Evolutionary conservation across 2,113 vertebrate genomes (phyloP), one percentile per base, ranked within the genome.

Genomic region (Phrynocephalus versicolor): DNA sequence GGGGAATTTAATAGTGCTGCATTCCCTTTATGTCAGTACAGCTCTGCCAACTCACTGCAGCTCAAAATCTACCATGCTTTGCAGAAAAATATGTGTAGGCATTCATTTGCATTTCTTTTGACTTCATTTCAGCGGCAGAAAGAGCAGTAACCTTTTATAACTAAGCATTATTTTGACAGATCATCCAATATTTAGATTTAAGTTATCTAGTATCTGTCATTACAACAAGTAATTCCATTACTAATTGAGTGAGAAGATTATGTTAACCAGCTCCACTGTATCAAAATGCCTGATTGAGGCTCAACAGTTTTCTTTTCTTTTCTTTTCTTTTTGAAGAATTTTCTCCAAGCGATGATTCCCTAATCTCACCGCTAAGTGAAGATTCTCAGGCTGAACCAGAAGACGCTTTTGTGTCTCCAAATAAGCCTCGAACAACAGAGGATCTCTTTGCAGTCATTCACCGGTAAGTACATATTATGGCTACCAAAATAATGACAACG

Each of bases 401-500:
- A 88, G 96, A 97, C 58, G 96, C 96, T 90, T 97, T 99, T 87
- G 96, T 97, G 82, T 99, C 98, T 88, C 98, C 98, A 87, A 99
- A 98, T 93, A 99, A 97, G 96, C 97, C 97, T 86, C 98, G 98
- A 89, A 99, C 99, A 88, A 99, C 98, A 0, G 98, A 99, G 92
- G 98, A 99, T 92, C 96, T 99, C 84, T 99, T 99, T 94, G 98
- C 99, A 83, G 98, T 98, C 96, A 99, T 99, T 96, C 99, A 99
- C 97, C 99, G 99, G 99, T 99, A 90, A 96, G 94, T 41, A 62
- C 88, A 27, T 55, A 19, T 83, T 84, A 78, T 0, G 0, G 45
- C 78, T 86, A 71, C 0, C 10, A 45, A 45, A 89, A 87, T 0
- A 1, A 18, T 33, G 25, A 57, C 8, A 35, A 18, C 16, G 39